These are phyloP conservation scores for Chaenogobius annularis DNA, from an alignment of 2,113 vertebrate species.

Conservation along the genomic window DNA sequence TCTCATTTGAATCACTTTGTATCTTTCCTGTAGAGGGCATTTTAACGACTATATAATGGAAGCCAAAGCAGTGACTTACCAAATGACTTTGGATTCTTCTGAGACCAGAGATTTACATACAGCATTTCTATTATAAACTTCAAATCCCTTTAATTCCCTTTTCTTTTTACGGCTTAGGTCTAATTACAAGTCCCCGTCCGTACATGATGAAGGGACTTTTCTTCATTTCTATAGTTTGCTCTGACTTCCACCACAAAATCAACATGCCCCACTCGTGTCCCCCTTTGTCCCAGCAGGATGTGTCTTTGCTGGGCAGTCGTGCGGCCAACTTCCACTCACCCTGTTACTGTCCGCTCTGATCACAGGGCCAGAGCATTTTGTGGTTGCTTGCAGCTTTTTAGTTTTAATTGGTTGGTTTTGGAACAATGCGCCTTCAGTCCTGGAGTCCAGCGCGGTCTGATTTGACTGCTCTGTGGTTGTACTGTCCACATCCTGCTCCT, in stretches of 20 bases:
- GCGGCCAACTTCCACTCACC: constrained; percentile 43
- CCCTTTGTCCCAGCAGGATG: constrained; percentile 48
- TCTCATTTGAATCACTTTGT: background rate
- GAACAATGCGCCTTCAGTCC: constrained; percentile 42
- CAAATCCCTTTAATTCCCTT: constrained; percentile 29
- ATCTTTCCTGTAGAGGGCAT: background rate
- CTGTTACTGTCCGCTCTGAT: constrained; percentile 44
- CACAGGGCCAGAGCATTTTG: constrained; percentile 50
- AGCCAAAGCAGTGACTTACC: constrained; percentile 6
- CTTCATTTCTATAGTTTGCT: constrained; percentile 24
- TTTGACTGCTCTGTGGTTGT: constrained; percentile 38
- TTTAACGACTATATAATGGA: background rate
- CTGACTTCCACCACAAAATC: constrained; percentile 29
- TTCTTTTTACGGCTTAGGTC: constrained; percentile 32
- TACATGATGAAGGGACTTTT: constrained; percentile 21
- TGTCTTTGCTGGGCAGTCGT: constrained; percentile 42
- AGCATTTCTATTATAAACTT: constrained; percentile 24
- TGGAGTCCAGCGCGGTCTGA: constrained; percentile 37
- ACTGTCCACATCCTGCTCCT: constrained; percentile 40
- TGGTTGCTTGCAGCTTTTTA: constrained; percentile 50
- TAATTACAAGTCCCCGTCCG: constrained; percentile 22
- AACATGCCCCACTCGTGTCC: background rate
- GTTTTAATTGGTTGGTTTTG: constrained; percentile 47
- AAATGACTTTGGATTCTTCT: constrained; percentile 2
- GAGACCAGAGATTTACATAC: constrained; percentile 1